These are phyloP conservation scores for Chloroclysta siterata DNA, from an alignment of 2,888 invertebrate species.

Conservation along the genomic window DNA sequence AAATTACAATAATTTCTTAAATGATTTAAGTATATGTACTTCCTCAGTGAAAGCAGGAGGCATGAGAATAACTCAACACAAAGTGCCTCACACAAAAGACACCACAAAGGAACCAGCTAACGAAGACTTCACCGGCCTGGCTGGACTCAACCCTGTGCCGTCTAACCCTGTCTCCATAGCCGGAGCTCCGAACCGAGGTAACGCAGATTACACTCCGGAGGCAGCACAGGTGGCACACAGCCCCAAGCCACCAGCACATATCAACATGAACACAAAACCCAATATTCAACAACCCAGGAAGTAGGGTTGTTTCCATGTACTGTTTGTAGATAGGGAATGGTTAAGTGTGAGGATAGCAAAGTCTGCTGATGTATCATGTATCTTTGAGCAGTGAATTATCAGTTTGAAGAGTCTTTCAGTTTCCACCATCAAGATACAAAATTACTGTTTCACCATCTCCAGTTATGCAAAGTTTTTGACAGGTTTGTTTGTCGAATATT, in stretches of 20 bases:
- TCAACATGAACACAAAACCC: constrained; percentile 86
- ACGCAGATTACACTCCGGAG: constrained; percentile 95
- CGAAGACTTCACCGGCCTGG: constrained; percentile 90
- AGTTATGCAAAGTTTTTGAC: neutral
- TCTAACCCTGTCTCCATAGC: constrained; percentile 90
- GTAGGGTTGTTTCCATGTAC: constrained; percentile 72
- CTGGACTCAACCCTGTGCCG: constrained; percentile 90
- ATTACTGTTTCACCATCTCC: too few relatives aligned
- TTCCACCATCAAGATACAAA: neutral
- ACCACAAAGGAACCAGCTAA: constrained; percentile 84
- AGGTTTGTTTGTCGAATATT: neutral
- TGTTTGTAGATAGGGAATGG: constrained; percentile 17
- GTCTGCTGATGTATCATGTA: neutral
- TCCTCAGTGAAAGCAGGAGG: constrained; percentile 94
- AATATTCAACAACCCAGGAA: constrained; percentile 96
- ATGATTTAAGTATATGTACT: neutral
- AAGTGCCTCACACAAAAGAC: constrained; percentile 88
- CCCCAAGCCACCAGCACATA: constrained; percentile 89
- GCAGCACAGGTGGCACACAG: constrained; percentile 94
- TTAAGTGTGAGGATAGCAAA: neutral
- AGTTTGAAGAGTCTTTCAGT: neutral
- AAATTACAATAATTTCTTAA: too few relatives aligned
- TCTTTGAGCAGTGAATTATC: neutral
- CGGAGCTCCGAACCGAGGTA: constrained; percentile 90
- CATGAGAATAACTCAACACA: constrained; percentile 96